Percentiles rank a stretch among this genome's conserved stretches.
phyloP scores from a whole-genome alignment of 2,113 vertebrate species.

The Myocastor coypus region DNA sequence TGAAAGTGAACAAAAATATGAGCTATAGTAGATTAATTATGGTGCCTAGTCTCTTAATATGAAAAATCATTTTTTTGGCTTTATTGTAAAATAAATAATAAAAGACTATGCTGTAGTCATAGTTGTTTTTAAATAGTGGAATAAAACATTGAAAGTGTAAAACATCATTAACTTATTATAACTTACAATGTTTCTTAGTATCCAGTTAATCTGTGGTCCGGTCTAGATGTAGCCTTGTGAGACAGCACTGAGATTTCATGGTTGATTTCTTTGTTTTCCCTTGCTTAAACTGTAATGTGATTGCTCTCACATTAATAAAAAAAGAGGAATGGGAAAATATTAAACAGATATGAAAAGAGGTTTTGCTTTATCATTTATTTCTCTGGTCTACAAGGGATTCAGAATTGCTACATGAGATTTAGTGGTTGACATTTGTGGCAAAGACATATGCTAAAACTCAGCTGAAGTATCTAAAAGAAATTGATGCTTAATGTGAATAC shows the following conservation, averaged over 20 bases:
- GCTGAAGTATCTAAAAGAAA: not conserved
- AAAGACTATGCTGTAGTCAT: slow-evolving; percentile 4
- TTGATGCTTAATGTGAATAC: not conserved
- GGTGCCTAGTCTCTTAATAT: not conserved
- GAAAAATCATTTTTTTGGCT: not conserved
- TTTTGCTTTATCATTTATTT: slow-evolving; percentile 7
- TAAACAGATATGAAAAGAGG: not conserved
- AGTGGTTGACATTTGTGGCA: slow-evolving; percentile 1
- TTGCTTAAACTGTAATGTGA: not conserved
- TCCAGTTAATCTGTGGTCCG: not conserved
- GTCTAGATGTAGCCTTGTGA: slow-evolving; percentile 28
- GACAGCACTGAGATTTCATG: not conserved
- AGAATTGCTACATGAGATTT: not conserved
- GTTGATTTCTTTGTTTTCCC: slow-evolving; percentile 7
- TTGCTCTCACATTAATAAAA: slow-evolving; percentile 27
- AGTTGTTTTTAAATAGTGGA: not conserved
- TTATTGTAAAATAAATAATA: slow-evolving; percentile 54
- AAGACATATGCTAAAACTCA: slow-evolving; percentile 15
- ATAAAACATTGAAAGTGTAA: slow-evolving; percentile 32
- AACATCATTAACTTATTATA: slow-evolving; percentile 31
- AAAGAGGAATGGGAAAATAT: not conserved
- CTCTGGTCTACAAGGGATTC: not conserved
- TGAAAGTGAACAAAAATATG: slow-evolving; percentile 28
- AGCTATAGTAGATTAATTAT: not conserved
- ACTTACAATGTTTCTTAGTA: slow-evolving; percentile 22